Evolutionary conservation across 2,113 vertebrate species (phyloP).

Genomic region (Gnathonemus longibarbis): DNA sequence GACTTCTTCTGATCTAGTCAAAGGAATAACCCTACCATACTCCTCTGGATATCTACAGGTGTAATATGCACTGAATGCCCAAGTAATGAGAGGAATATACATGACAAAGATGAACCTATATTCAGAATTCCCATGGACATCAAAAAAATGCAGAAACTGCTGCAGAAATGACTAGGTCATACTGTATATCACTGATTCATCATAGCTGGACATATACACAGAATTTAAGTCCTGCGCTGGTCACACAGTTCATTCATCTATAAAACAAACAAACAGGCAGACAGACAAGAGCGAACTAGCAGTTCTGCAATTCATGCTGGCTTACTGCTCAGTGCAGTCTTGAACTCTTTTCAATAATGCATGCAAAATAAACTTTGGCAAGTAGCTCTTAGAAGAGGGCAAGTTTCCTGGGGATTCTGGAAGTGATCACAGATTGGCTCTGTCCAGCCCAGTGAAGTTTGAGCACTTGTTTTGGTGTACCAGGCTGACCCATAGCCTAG

Average conservation of each 20-base stretch:
- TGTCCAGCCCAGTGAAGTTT: neutral
- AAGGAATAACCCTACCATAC: neutral
- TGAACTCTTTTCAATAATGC: neutral
- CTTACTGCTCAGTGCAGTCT: neutral
- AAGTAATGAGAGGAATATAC: neutral
- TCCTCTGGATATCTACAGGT: neutral
- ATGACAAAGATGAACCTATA: neutral
- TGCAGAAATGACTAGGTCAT: neutral
- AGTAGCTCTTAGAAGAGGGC: neutral
- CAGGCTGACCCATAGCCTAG: neutral
- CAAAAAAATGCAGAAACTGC: neutral
- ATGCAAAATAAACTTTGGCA: slow-evolving; percentile 1
- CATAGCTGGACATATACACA: neutral
- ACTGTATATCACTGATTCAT: neutral
- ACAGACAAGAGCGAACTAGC: neutral
- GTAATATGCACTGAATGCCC: neutral
- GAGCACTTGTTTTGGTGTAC: neutral
- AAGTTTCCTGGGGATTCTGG: neutral
- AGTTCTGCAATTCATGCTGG: neutral
- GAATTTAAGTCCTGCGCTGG: neutral
- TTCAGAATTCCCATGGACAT: neutral
- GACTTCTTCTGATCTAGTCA: neutral
- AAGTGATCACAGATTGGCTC: neutral
- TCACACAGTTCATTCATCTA: neutral
- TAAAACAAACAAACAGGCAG: neutral